A percentile compares a stretch with the other conserved stretches of the same genome.
phyloP scores from a whole-genome alignment of 1,140 invertebrate species.

The Neocloeon triangulifer region DNA sequence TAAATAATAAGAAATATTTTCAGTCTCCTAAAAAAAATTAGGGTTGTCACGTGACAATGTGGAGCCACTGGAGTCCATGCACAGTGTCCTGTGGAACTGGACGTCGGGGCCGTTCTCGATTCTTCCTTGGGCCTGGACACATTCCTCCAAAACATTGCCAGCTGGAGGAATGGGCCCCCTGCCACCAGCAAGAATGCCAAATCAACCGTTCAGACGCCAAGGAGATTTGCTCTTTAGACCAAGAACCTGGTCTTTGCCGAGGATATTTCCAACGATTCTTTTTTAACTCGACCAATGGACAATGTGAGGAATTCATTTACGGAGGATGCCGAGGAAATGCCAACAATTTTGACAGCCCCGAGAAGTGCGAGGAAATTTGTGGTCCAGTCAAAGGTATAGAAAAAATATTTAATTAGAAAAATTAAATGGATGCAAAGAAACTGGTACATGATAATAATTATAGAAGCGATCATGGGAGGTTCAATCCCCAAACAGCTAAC shows the following conservation, averaged over 20 bases:
- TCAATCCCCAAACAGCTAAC: no score
- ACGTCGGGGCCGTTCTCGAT: conserved; percentile 30
- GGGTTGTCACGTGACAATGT: conserved; percentile 19
- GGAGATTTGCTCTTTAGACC: conserved; percentile 54
- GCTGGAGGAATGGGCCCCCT: conserved; percentile 37
- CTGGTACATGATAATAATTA: no score
- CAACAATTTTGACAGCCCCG: conserved; percentile 62
- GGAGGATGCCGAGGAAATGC: conserved; percentile 71
- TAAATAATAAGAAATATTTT: neutral
- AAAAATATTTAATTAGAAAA: no score
- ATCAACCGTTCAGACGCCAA: neutral
- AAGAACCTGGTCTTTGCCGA: conserved; percentile 59
- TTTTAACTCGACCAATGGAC: conserved; percentile 43
- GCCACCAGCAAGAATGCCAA: conserved; percentile 11
- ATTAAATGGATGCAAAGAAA: no score
- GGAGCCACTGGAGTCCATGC: conserved; percentile 42
- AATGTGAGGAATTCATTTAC: conserved; percentile 64
- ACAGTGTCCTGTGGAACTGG: conserved; percentile 40
- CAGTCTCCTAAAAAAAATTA: neutral
- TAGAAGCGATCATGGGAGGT: no score
- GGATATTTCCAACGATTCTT: conserved; percentile 63
- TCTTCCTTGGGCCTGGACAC: conserved; percentile 34
- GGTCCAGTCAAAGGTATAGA: conserved; percentile 27
- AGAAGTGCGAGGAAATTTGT: conserved; percentile 57
- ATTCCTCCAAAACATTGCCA: conserved; percentile 31